Evolutionary conservation across 2,113 vertebrate genomes (phyloP).

Genomic region (Passer domesticus): DNA sequence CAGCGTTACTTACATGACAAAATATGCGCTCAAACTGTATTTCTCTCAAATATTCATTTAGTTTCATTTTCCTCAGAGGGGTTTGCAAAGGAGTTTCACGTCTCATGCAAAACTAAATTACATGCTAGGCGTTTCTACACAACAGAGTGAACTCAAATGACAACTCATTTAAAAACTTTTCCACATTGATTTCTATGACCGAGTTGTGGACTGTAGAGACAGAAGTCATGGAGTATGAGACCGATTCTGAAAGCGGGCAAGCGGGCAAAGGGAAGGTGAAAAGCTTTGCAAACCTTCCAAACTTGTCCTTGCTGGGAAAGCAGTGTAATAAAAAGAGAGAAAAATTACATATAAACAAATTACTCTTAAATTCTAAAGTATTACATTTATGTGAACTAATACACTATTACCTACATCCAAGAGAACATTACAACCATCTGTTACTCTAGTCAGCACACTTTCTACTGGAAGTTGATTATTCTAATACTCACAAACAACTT

Average conservation of each 20-base stretch:
- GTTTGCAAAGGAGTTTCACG: conserved; percentile 23
- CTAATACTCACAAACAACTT: conserved; percentile 55
- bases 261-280: conserved; percentile 98
- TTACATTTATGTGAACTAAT: conserved; percentile 73
- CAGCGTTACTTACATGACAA: conserved; percentile 21
- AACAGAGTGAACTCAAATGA: conserved; percentile 47
- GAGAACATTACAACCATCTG: conserved; percentile 57
- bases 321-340: conserved; percentile 98
- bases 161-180: conserved; percentile 62
- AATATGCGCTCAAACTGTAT: background rate
- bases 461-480: conserved; percentile 32
- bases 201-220: conserved; percentile 81
- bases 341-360: conserved; percentile 92
- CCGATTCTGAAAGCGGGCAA: conserved; percentile 84
- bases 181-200: conserved; percentile 70
- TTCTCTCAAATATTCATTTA: conserved; percentile 7
- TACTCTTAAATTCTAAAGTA: conserved; percentile 77
- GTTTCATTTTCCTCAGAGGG: background rate
- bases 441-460: conserved; percentile 56
- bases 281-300: conserved; percentile 99
- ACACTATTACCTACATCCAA: conserved; percentile 68
- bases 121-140: conserved; percentile 56
- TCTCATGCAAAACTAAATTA: conserved; percentile 69
- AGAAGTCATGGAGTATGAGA: conserved; percentile 89
- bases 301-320: conserved; percentile 99